Evolutionary conservation across 2,888 invertebrate genomes (phyloP), one percentile per base, ranked within the genome.

Genomic region (Elaeidobius kamerunicus): DNA sequence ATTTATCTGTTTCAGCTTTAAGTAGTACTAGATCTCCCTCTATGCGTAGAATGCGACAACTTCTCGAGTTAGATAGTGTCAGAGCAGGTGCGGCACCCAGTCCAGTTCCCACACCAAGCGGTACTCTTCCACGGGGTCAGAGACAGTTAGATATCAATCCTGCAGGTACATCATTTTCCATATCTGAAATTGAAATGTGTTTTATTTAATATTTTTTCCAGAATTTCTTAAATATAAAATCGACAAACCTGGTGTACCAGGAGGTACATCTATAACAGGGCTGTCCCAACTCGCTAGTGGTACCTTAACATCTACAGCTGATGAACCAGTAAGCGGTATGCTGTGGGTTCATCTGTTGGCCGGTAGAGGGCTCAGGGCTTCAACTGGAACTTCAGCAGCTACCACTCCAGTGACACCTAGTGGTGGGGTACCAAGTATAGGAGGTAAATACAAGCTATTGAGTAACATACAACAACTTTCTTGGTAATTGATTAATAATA

Each of bases 161-260:
- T 66, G 91, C 88, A 67, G 91, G 86, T 86, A 64, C 67, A 11
- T 28, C 6, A 38, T 3, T 15, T 6, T 38, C 17, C 5, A 38
- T 38, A 15, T 12, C 5, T n/a, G n/a, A 4, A 34, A 5, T 12
- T 34, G 34, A 4, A 11, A 7, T 15, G 12, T 36, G 36, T 36
- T 15, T 15, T 15, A 15, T 19, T 40, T 40, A 30, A 19, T 6
- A n/a, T 42, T 52, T 9, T 34, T 73, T 77, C 1, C 76, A 84
- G 88, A 92, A 78, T 93, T 92, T 75, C 82, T 89, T 66, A 91
- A 92, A 76, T 92, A 93, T 75, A 92, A 91, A 76, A 82, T 91
- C 66, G 91, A 92, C 66, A 90, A 90, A 67, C 85, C 85, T 79
- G 59, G 76, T 51, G 62, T 71, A 55, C 60, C 66, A 32, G 67